Evolutionary conservation across 1,140 invertebrate genomes (phyloP).

Genomic region (Diplogasteroides magnus): DNA sequence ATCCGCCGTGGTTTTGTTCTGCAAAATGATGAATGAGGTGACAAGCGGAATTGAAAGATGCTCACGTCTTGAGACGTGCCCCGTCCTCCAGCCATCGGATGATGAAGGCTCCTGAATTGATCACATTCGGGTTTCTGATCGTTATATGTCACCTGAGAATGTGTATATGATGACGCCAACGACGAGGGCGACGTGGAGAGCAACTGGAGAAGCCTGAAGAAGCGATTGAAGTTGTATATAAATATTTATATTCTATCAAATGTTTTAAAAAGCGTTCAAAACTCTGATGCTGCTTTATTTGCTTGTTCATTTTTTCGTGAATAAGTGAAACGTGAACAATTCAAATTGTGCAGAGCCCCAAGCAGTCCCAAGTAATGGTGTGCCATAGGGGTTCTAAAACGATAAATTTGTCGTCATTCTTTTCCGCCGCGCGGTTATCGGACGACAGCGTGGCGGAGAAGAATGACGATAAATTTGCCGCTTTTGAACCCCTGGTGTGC

Average conservation of each 20-base stretch:
- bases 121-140: slow-evolving; percentile 1
- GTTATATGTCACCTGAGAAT: slow-evolving; percentile 10
- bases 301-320: background rate
- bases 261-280: no score
- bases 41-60: background rate
- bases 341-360: no score
- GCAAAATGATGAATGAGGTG: background rate
- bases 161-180: slow-evolving; percentile 20
- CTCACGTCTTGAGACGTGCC: background rate
- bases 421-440: no score
- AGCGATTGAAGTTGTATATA: slow-evolving; percentile 2
- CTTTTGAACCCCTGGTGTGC: no score
- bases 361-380: no score
- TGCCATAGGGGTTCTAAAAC: no score
- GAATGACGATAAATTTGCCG: no score
- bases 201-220: slow-evolving; percentile 17
- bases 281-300: background rate
- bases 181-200: slow-evolving; percentile 10
- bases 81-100: background rate
- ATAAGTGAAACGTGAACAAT: background rate
- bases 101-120: background rate
- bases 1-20: background rate
- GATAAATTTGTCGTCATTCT: no score
- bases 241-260: no score
- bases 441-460: no score